Evolutionary conservation across 2,797 vertebrate genomes (phyloP), one percentile per base, ranked within the genome.

Genomic region (Manis pentadactyla): DNA sequence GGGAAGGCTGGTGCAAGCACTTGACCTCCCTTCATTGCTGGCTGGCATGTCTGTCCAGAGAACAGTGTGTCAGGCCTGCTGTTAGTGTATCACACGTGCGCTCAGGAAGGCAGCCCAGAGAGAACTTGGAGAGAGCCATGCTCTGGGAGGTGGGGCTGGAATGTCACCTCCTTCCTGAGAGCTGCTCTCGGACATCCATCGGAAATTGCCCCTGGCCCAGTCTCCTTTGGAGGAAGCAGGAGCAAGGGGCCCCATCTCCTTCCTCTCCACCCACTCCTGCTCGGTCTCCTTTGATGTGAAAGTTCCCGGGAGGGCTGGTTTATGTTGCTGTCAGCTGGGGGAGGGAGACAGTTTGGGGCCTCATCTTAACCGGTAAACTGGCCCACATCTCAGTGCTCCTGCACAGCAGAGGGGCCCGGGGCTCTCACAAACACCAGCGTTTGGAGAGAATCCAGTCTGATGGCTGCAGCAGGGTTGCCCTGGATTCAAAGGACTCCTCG

Each of bases 231-330:
- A 95, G 96, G 96, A 98, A 97, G 85, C 95, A 42, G 81, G 87
- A 95, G 59, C 63, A 12, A 15, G 49, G 39, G 78, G 92, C 61
- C 64, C 88, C 90, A 17, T 23, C 92, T 96, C 87, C 96, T 97
- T 95, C 96, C 97, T 97, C 61, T 82, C 92, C 88, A 79, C 18
- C 42, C 25, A 14, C 21, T 90, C 37, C 55, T 15, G 51, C 61
- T 53, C 73, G 14, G 21, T 83, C 34, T 18, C 12, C 96, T 97
- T 97, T 97, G 97, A 97, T 95, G 96, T 95, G 84, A 75, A 66
- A n/a, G 25, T 69, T 96, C 89, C 69, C n/a, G 14, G 37, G 34
- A 85, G 95, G 87, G 78, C 97, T 97, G 97, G 71, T 92, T 92
- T 96, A 42, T 97, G 82, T 97, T 95, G 88, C 61, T 90, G 73